Base-by-base conservation (phyloP, 2,113 vertebrate genomes). In the Deroptyus accipitrinus region DNA sequence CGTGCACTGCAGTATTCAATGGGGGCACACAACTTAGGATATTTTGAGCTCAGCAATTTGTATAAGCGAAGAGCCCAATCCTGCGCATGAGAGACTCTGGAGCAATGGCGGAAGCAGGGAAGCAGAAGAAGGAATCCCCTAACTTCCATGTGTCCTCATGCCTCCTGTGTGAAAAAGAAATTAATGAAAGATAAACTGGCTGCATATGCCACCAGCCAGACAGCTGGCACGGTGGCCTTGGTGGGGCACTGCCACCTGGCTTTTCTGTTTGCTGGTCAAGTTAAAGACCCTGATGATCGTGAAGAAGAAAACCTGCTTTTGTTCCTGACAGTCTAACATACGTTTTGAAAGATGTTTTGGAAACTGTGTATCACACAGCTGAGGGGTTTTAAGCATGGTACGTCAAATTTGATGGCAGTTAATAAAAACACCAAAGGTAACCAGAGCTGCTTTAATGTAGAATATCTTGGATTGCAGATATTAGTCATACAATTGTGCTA, bases 171-270 rank as follows among this genome's bases (percentile, higher is more conserved):
- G 4, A 12, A 75, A 69, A 42, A 79, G 39, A 72, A 95, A 57
- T 3, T 27, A 77, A 61, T 28, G 76, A 59, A 76, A 72, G 80
- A 23, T 17, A 11, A 81, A 9, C 28, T 8, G 42, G 19, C 44
- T 39, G 27, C 48, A 66, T 0, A 0, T 63, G 42, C 15, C 22
- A 22, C 0, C 2, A 13, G 16, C n/a, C 49, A 31, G 44, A 42
- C 0, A 0, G 48, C 30, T 33, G 61, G 19, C 31, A 41, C 0
- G 0, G 31, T 0, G 8, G 37, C n/a, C 51, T 78, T 37, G 44
- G 46, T 0, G 0, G 33, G 59, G 24, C 54, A 44, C 49, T 24
- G 57, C 49, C 31, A 18, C 22, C 35, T 0, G 0, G 35, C 28
- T 37, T 39, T 74, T 49, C 46, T n/a, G 8, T 14, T 24, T n/a